Base-by-base conservation (phyloP, 2,888 invertebrate species). In the Tromatobia lineatoria region DNA sequence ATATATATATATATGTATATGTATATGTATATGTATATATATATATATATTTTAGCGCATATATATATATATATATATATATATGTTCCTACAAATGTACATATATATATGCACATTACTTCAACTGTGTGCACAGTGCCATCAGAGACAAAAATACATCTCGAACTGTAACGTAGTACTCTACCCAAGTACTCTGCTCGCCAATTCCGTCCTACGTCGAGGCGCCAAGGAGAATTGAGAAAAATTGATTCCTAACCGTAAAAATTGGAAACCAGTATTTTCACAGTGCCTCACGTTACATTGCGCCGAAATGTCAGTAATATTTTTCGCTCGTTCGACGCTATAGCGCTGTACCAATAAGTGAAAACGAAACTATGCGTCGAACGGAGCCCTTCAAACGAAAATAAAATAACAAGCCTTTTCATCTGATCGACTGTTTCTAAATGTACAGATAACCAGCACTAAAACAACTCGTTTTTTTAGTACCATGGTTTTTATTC, bases 161-260 rank as follows among this genome's bases (percentile, higher is more conserved):
- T 59, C 6, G 20, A 4, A 20, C 29, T 67, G n/a, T 47, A 47
- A 47, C 42, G 42, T 50, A 50, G 10, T 20, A 71, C 57, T 71
- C 52, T 15, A 23, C 20, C 20, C 47, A 18, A 6, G 59, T 23
- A 74, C 61, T 47, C 29, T 18, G 34, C 47, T 47, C 29, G 29
- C 18, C 47, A 20, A 47, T 47, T 47, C 61, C 47, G 45, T 50
- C 47, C 73, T 7, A 47, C 4, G 18, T 42, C 57, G 23, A 71
- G 57, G 13, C 57, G 57, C n/a, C 23, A 71, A 57, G 8, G 15
- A 29, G 13, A 47, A 34, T 29, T n/a, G 45, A 73, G 45, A 47
- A 73, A 73, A 59, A 73, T 59, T 61, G 61, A 73, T 61, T 45
- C 29, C 18, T n/a, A 61, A 73, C 18, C 29, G 45, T 73, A 57